Evolutionary conservation across 2,797 vertebrate genomes (phyloP).

Genomic region (Darevskia mixta): DNA sequence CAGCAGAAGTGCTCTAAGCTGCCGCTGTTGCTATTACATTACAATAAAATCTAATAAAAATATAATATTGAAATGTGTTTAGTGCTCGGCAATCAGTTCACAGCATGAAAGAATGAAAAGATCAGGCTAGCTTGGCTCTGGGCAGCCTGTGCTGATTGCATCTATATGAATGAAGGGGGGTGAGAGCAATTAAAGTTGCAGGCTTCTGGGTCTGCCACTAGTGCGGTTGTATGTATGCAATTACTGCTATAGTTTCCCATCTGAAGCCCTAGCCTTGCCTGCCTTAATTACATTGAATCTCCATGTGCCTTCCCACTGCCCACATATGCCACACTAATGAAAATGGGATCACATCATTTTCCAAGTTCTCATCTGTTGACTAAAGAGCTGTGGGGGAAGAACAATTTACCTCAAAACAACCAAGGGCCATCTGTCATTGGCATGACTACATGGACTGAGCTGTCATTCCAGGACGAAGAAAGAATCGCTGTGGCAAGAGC

Average conservation of each 20-base stretch:
- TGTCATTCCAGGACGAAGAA: slow-evolving; percentile 4
- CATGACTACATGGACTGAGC: fast-evolving
- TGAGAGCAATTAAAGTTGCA: slow-evolving; percentile 14
- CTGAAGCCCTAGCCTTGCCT: not conserved
- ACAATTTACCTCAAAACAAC: slow-evolving; percentile 30
- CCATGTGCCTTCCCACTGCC: not conserved
- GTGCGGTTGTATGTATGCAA: not conserved
- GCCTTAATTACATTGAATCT: slow-evolving; percentile 48
- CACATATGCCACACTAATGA: not conserved
- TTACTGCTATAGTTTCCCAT: not conserved
- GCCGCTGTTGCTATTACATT: not conserved
- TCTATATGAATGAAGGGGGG: not conserved
- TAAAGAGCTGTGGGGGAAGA: slow-evolving; percentile 32
- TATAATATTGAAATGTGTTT: not conserved
- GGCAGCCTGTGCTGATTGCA: not conserved
- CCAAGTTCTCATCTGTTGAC: slow-evolving; percentile 28
- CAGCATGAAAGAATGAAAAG: not conserved
- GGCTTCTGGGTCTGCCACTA: not conserved
- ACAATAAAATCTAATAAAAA: slow-evolving; percentile 6
- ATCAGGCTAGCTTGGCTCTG: not conserved
- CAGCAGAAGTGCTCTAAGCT: not conserved
- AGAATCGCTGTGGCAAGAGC: slow-evolving; percentile 27
- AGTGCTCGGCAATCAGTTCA: not conserved
- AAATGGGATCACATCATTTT: slow-evolving; percentile 6
- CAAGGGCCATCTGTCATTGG: slow-evolving; percentile 5